Evolutionary conservation across 2,888 invertebrate genomes (phyloP), one percentile per base, ranked within the genome.

Genomic region (Eudemis profundana): DNA sequence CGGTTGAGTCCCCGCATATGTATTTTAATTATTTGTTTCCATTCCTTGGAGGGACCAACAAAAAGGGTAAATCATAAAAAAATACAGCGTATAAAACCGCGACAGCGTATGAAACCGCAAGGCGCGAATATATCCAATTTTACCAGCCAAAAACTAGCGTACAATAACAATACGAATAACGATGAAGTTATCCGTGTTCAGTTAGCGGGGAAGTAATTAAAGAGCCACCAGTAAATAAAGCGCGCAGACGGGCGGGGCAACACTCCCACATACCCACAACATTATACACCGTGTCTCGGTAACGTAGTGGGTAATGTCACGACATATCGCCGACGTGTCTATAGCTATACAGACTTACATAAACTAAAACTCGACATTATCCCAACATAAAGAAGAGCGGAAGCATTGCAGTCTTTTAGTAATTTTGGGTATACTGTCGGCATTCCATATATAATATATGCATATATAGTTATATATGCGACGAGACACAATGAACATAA

Each of bases 161-260:
- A 15, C 23, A n/a, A n/a, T 44, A 56, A 42, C 51, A 51, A 57
- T 56, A 57, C 23, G 53, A 53, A 40, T n/a, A 56, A 42, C 75
- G 70, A 81, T 81, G 73, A 77, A 82, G 73, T 79, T 78, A 76
- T 82, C 78, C 79, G 79, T 84, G 83, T 83, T 82, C 79, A 78
- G 74, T 75, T 78, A 71, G 71, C 68, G 70, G 80, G 78, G 76
- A 82, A 84, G 83, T 89, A 88, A 87, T 89, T 86, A 88, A 77
- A 83, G 76, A 77, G 76, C 75, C 71, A 77, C 74, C 72, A 70
- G 78, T 81, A 82, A 83, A 84, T 79, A 82, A 74, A 74, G 73
- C 67, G 68, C 71, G 69, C 75, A 79, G 80, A 84, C 79, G 74
- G 87, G 85, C 72, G 80, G 76, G 84, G 82, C 85, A 80, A 83